phyloP scores from a whole-genome alignment of 2,113 vertebrate species.

The Pipra filicauda region DNA sequence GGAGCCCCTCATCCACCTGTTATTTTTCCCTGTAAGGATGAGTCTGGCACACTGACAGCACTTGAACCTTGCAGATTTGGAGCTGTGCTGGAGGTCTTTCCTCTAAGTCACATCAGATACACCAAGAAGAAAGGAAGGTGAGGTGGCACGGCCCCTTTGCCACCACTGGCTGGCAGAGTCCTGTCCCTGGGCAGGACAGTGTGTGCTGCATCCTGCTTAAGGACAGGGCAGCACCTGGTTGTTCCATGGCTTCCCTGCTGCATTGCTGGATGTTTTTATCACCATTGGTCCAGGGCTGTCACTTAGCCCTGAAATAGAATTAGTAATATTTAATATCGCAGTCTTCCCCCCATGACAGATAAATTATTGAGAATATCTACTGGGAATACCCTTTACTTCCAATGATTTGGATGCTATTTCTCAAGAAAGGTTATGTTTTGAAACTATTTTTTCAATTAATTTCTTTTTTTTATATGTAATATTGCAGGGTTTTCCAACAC shows the following conservation, averaged over 20 bases:
- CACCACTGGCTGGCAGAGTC: neutral
- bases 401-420: neutral
- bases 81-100: neutral
- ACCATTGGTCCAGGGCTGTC: neutral
- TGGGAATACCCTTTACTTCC: neutral
- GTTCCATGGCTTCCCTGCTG: neutral
- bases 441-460: neutral
- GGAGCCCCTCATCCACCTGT: neutral
- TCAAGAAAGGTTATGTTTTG: neutral
- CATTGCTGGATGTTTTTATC: neutral
- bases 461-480: neutral
- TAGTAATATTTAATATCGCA: neutral
- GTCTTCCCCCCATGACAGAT: neutral
- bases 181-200: neutral
- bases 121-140: neutral
- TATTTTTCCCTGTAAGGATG: neutral
- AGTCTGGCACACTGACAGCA: neutral
- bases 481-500: neutral
- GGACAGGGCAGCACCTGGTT: neutral
- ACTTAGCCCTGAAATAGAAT: neutral
- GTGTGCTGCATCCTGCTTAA: neutral
- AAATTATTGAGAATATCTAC: neutral
- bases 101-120: neutral
- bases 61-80: neutral
- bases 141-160: neutral